A percentile compares a stretch with the other conserved stretches of the same genome.
Evolutionary conservation across 2,113 vertebrate genomes (phyloP).

Genomic region (Heterotilapia buettikoferi): DNA sequence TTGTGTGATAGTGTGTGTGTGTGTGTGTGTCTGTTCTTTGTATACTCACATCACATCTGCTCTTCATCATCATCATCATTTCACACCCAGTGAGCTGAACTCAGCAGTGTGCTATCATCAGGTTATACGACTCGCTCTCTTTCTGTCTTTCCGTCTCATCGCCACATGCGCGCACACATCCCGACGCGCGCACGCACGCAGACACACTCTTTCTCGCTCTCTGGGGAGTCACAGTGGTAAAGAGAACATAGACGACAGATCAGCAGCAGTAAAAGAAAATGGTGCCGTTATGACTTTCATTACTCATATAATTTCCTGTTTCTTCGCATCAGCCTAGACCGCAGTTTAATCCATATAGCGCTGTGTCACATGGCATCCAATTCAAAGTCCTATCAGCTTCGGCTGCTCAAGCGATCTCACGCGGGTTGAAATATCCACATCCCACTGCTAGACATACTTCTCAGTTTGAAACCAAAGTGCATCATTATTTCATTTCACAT

Average conservation of each 20-base stretch:
- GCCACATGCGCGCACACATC: neutral
- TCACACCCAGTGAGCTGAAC: slow-evolving; percentile 41
- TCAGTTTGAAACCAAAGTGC: neutral
- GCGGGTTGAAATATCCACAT: slow-evolving; percentile 1
- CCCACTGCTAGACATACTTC: neutral
- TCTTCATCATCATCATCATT: slow-evolving; percentile 48
- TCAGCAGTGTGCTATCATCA: slow-evolving; percentile 29
- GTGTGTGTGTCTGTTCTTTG: neutral
- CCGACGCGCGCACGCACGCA: neutral
- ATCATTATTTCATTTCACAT: neutral
- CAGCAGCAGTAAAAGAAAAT: slow-evolving; percentile 29
- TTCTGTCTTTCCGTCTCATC: neutral
- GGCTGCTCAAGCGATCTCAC: neutral
- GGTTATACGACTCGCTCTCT: slow-evolving; percentile 18
- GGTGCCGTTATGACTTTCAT: slow-evolving; percentile 20
- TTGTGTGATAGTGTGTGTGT: neutral
- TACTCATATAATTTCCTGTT: slow-evolving; percentile 28
- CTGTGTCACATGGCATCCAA: neutral
- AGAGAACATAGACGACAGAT: slow-evolving; percentile 23
- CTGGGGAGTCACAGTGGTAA: slow-evolving; percentile 22
- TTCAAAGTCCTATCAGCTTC: neutral
- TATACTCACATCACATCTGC: slow-evolving; percentile 21
- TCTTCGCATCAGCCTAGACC: neutral
- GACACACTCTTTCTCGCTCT: neutral
- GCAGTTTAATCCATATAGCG: neutral